Evolutionary conservation across 1,140 invertebrate species (phyloP), one percentile per base, ranked within the genome.

Genomic region (Drosophila pseudoananassae): DNA sequence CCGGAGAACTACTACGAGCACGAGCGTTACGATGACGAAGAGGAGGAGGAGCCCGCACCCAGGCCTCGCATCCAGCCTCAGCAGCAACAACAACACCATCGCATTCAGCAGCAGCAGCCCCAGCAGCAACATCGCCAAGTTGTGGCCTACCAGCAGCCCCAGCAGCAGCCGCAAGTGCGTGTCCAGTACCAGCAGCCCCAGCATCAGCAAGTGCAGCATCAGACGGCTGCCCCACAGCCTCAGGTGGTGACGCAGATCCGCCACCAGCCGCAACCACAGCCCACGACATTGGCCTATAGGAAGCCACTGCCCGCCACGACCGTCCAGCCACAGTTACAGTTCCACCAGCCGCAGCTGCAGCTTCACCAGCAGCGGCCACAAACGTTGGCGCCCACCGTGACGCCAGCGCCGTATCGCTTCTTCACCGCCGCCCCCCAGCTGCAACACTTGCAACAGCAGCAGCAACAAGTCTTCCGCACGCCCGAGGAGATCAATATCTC

Each of bases 401-500:
- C 91, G 40, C 92, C 91, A 15, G 92, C 92, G 61, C 90, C 90
- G 8, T 91, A 91, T 50, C 78, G 90, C 23, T 91, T 88, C 92
- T 77, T 83, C 75, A 84, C 92, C 56, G 36, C 90, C 68, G 68
- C 91, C 31, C 89, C 92, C 31, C 82, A 87, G 20, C 54, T 90
- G 78, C 92, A 75, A 76, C 91, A 73, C 83, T 79, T 58, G 83
- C 92, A 85, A 79, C 91, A 79, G 68, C 92, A 79, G 72, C 92
- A 91, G 8, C 95, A 96, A 88, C 80, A 90, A 38, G 96, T 97
- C 5, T 97, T 96, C 91, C 94, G 95, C 64, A 96, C 96, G 15
- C 96, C 96, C 1, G 96, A 97, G 90, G 96, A 97, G 85, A 96
- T 97, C 1, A 97, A 97, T 88, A 97, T 97, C 65, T 96, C 96